A percentile compares a stretch with the other conserved stretches of the same genome.
These are phyloP conservation scores for Entomyzon cyanotis DNA, from an alignment of 2,113 vertebrate species.

Conservation along the genomic window DNA sequence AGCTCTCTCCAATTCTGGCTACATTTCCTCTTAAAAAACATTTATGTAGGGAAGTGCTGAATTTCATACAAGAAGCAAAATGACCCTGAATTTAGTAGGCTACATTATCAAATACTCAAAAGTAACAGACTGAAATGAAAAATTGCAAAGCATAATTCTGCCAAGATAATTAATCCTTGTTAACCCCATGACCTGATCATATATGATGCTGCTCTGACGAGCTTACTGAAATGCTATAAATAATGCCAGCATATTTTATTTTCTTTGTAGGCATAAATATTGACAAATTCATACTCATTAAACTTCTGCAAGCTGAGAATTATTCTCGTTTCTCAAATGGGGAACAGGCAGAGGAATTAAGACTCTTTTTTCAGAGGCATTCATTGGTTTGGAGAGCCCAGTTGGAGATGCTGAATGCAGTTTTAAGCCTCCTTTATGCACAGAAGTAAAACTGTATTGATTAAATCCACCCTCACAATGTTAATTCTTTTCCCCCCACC, in stretches of 20 bases:
- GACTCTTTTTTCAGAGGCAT: neutral
- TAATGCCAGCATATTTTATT: slow-evolving; percentile 57
- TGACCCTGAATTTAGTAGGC: slow-evolving; percentile 24
- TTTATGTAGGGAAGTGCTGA: neutral
- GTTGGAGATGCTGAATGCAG: neutral
- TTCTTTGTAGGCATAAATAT: slow-evolving; percentile 61
- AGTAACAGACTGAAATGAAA: slow-evolving; percentile 44
- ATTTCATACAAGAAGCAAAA: slow-evolving; percentile 3
- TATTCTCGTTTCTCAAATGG: neutral
- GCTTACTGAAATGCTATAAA: slow-evolving; percentile 35
- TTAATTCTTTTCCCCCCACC: neutral
- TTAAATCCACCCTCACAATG: neutral
- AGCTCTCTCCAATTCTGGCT: neutral
- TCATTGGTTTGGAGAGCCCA: neutral
- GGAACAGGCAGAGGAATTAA: neutral
- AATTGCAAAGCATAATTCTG: slow-evolving; percentile 22
- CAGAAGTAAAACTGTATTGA: neutral
- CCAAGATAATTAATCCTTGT: slow-evolving; percentile 53
- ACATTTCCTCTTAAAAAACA: neutral
- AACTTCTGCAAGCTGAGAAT: slow-evolving; percentile 43
- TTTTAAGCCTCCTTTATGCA: neutral
- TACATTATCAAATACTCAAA: neutral
- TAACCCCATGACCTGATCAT: slow-evolving; percentile 43
- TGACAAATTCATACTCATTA: slow-evolving; percentile 58
- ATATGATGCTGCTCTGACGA: slow-evolving; percentile 23